These are phyloP conservation scores for Poecile atricapillus DNA, from an alignment of 2,113 vertebrate genomes.

Conservation along the genomic window DNA sequence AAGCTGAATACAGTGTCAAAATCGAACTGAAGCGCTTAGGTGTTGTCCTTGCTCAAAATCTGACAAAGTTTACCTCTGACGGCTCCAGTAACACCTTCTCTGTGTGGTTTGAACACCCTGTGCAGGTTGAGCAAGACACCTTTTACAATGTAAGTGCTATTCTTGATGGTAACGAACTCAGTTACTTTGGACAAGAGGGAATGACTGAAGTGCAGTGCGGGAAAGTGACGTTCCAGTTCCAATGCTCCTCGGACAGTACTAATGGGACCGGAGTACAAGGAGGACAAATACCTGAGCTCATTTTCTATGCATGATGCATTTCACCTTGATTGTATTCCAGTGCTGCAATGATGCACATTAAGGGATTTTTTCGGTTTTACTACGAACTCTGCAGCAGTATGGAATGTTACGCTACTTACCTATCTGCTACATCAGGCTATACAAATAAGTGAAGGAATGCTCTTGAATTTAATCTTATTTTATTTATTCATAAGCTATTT, in stretches of 20 bases:
- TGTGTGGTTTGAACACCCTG: constrained; percentile 94
- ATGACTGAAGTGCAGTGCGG: constrained; percentile 97
- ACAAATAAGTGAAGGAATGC: constrained; percentile 74
- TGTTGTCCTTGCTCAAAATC: constrained; percentile 83
- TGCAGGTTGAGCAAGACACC: constrained; percentile 92
- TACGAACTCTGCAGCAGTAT: constrained; percentile 61
- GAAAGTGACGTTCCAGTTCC: constrained; percentile 96
- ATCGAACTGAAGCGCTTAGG: constrained; percentile 94
- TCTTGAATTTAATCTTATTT: constrained; percentile 78
- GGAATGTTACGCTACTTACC: constrained; percentile 61
- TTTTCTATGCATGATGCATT: constrained; percentile 89
- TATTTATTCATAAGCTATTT: constrained; percentile 87
- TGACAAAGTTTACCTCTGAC: constrained; percentile 89
- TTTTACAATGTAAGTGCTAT: constrained; percentile 96
- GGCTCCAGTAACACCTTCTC: constrained; percentile 92
- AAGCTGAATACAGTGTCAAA: constrained; percentile 88
- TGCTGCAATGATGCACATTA: constrained; percentile 69
- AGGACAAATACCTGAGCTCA: constrained; percentile 96
- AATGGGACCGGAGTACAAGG: constrained; percentile 98
- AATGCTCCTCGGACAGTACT: constrained; percentile 98
- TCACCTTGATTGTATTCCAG: constrained; percentile 64
- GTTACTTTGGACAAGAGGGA: constrained; percentile 98
- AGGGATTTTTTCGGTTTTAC: constrained; percentile 65
- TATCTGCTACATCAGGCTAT: constrained; percentile 69
- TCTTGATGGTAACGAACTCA: constrained; percentile 91